Percentiles rank a stretch among this genome's conserved stretches.
Evolutionary conservation across 2,888 invertebrate genomes (phyloP).

Genomic region (Epistrophe grossulariae): DNA sequence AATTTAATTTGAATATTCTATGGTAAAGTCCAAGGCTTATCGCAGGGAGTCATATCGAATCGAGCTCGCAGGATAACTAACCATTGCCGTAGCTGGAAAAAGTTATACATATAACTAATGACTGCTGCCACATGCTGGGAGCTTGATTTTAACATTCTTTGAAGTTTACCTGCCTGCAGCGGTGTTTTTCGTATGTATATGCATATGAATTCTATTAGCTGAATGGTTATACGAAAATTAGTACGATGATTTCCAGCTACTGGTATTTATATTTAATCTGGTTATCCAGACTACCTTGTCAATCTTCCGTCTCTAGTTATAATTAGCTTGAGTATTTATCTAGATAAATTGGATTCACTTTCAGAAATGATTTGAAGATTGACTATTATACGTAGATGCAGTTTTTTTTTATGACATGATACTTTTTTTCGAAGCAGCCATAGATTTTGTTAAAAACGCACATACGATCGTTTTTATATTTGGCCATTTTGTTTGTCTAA

Average conservation of each 20-base stretch:
- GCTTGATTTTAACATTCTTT: slow-evolving; percentile 40
- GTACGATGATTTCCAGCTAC: slow-evolving; percentile 36
- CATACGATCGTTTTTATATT: too few relatives aligned
- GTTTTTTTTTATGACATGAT: background rate
- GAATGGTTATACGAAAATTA: slow-evolving; percentile 32
- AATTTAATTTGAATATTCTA: slow-evolving; percentile 53
- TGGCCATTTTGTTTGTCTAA: too few relatives aligned
- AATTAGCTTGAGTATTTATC: background rate
- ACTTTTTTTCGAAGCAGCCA: too few relatives aligned
- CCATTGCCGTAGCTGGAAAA: slow-evolving; percentile 5
- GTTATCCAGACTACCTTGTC: background rate
- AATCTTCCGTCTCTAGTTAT: too few relatives aligned
- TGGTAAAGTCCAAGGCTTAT: slow-evolving; percentile 33
- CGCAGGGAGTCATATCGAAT: background rate
- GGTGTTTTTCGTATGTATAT: background rate
- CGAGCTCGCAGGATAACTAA: slow-evolving; percentile 6
- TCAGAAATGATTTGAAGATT: background rate
- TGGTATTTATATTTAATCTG: slow-evolving; percentile 30
- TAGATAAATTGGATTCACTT: background rate
- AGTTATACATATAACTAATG: slow-evolving; percentile 3
- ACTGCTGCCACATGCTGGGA: slow-evolving; percentile 17
- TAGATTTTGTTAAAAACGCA: too few relatives aligned
- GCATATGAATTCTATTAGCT: slow-evolving; percentile 35
- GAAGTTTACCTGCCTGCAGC: slow-evolving; percentile 22
- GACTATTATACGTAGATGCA: too few relatives aligned